Evolutionary conservation across 2,797 vertebrate species (phyloP).

Genomic region (Siniperca scherzeri): DNA sequence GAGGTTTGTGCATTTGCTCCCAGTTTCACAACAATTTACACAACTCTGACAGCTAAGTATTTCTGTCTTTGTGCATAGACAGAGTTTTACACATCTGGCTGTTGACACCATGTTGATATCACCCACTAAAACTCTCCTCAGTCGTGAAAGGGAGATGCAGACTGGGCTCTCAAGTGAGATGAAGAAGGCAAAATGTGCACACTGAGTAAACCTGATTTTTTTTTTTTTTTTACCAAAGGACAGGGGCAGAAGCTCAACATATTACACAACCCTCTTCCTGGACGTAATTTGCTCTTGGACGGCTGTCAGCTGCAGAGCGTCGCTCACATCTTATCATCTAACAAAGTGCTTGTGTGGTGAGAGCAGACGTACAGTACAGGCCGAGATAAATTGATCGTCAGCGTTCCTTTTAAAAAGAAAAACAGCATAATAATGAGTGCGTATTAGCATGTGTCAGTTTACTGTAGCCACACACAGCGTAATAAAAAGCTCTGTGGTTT

Average conservation of each 20-base stretch:
- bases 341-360: background rate
- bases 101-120: background rate
- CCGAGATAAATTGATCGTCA: background rate
- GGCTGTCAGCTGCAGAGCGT: constrained; percentile 28
- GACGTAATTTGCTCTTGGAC: background rate
- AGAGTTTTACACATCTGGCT: background rate
- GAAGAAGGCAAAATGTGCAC: constrained; percentile 41
- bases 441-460: background rate
- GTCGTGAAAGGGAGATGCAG: background rate
- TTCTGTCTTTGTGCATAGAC: no score
- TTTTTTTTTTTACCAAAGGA: background rate
- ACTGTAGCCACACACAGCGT: background rate
- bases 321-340: constrained; percentile 28
- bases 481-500: background rate
- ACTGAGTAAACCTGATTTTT: constrained; percentile 23
- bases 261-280: background rate
- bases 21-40: background rate
- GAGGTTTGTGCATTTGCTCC: no score
- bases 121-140: no score
- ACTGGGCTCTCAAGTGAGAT: background rate
- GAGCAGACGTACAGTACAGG: background rate
- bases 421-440: background rate
- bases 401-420: background rate
- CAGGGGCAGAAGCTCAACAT: background rate
- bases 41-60: no score